phyloP scores from a whole-genome alignment of 1,140 invertebrate genomes.

The Drosophila subobscura region DNA sequence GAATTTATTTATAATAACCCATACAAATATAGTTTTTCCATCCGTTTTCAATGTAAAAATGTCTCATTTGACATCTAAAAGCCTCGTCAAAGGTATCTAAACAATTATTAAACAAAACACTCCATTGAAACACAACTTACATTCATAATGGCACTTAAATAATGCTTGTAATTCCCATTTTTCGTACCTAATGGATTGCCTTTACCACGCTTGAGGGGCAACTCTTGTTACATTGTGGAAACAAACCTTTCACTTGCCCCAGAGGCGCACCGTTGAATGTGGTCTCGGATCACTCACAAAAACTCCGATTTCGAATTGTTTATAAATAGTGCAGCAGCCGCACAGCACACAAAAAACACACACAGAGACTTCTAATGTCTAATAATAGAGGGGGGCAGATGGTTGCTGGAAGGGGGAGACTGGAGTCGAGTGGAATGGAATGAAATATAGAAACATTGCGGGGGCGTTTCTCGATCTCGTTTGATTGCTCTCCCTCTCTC shows the following conservation, averaged over 20 bases:
- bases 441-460: slow-evolving; percentile 45
- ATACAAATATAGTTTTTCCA: no score
- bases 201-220: slow-evolving; percentile 13
- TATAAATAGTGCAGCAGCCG: slow-evolving; percentile 40
- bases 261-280: slow-evolving; percentile 1
- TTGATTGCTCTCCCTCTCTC: slow-evolving; percentile 24
- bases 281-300: slow-evolving; percentile 11
- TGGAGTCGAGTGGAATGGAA: no score
- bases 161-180: no score
- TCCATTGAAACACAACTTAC: no score
- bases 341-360: slow-evolving; percentile 9
- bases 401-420: background rate
- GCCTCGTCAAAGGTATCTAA: no score
- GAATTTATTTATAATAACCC: no score
- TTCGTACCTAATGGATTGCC: background rate
- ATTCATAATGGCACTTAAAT: no score
- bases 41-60: no score
- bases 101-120: no score
- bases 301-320: slow-evolving; percentile 44
- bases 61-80: no score
- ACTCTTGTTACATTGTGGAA: slow-evolving; percentile 7
- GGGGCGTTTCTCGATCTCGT: slow-evolving; percentile 62
- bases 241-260: slow-evolving; percentile 59
- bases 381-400: slow-evolving; percentile 20
- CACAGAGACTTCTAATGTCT: slow-evolving; percentile 34